Conservation (phyloP, 2,113 vertebrate species). For the Silurus meridionalis region DNA sequence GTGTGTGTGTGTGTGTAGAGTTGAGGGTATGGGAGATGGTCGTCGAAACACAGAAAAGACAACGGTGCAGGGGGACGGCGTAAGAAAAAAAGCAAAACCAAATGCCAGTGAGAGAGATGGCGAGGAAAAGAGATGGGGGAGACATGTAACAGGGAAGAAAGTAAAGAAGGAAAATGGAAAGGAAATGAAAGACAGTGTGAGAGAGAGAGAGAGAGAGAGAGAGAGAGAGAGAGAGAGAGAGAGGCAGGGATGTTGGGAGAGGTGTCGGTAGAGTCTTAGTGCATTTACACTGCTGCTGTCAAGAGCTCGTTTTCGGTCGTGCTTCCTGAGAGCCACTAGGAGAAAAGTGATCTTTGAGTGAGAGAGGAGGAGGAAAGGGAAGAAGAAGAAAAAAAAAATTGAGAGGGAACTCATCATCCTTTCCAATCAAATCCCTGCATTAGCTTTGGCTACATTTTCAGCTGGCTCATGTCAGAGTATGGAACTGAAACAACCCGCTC, state of each 20-base stretch:
- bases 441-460: slow-evolving; percentile 55
- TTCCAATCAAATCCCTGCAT: slow-evolving; percentile 55
- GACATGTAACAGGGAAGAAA: no score
- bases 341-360: slow-evolving; percentile 47
- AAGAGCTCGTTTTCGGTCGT: slow-evolving; percentile 62
- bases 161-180: no score
- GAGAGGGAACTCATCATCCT: slow-evolving; percentile 42
- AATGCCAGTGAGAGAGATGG: not conserved
- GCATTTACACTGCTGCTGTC: slow-evolving; percentile 58
- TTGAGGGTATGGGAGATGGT: slow-evolving; percentile 13
- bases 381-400: not conserved
- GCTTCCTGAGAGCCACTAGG: slow-evolving; percentile 55
- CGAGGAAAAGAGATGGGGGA: no score
- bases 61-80: slow-evolving; percentile 23
- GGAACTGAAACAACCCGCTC: slow-evolving; percentile 51
- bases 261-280: slow-evolving; percentile 49
- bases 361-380: not conserved
- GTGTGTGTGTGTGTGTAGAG: not conserved
- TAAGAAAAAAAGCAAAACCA: not conserved
- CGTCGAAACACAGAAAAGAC: slow-evolving; percentile 10
- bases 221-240: slow-evolving; percentile 20
- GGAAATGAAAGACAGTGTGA: not conserved
- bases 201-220: not conserved
- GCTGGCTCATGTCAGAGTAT: slow-evolving; percentile 55
- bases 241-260: slow-evolving; percentile 18